Conservation (phyloP, 2,888 invertebrate genomes). For the Heteromyza rotundicornis region DNA sequence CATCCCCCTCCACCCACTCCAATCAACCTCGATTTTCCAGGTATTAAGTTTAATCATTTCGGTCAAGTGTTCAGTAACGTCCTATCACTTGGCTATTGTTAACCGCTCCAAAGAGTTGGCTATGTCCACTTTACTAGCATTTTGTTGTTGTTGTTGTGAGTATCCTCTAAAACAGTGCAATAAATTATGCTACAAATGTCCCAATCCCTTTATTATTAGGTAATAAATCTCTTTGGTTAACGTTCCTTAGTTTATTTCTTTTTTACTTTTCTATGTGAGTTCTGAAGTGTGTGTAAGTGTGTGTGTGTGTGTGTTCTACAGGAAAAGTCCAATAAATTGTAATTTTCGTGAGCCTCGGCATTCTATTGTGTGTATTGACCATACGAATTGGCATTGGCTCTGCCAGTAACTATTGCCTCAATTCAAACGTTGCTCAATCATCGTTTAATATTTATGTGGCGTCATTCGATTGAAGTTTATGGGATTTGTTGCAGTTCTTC, state of each 20-base stretch:
- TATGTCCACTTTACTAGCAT: no score
- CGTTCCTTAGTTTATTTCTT: background rate
- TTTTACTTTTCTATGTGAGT: background rate
- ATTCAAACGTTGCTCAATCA: slow-evolving; percentile 57
- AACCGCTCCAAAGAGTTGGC: no score
- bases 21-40: slow-evolving; percentile 10
- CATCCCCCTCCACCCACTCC: no score
- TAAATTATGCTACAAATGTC: slow-evolving; percentile 4
- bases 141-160: no score
- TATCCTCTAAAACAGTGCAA: background rate
- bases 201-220: slow-evolving; percentile 8
- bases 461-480: slow-evolving; percentile 53
- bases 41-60: slow-evolving; percentile 11
- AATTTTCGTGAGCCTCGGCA: slow-evolving; percentile 46
- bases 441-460: slow-evolving; percentile 53
- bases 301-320: slow-evolving; percentile 32
- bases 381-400: no score
- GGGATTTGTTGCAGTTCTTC: slow-evolving; percentile 44
- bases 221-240: background rate
- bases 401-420: no score
- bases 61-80: background rate
- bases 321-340: slow-evolving; percentile 58
- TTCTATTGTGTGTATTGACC: slow-evolving; percentile 6
- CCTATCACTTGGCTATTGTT: no score
- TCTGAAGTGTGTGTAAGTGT: slow-evolving; percentile 20